These are phyloP conservation scores for Phylloscopus collybita DNA, from an alignment of 2,797 vertebrate species.

Conservation along the genomic window DNA sequence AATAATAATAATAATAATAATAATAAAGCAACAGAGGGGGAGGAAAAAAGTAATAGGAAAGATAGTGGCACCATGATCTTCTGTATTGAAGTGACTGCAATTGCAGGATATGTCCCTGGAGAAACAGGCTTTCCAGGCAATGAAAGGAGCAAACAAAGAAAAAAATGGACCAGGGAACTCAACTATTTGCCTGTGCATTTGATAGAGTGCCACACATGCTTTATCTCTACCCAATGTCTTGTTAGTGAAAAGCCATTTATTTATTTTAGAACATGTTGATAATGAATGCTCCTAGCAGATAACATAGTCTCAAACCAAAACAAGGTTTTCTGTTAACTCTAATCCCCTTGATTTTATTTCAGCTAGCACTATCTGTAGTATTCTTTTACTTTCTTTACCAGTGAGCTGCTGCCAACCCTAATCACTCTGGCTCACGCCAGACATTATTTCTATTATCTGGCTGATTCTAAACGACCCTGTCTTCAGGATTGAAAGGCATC, in stretches of 20 bases:
- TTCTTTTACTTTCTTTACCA: constrained; percentile 47
- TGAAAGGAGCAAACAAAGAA: constrained; percentile 40
- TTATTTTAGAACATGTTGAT: constrained; percentile 51
- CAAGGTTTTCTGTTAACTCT: constrained; percentile 40
- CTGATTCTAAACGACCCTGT: constrained; percentile 30
- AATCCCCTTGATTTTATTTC: constrained; percentile 54
- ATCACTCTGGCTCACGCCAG: constrained; percentile 27
- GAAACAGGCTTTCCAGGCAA: background rate
- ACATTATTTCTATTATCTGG: constrained; percentile 47
- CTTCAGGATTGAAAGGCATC: constrained; percentile 9
- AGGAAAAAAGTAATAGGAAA: background rate
- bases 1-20: background rate
- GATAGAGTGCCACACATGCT: constrained; percentile 20
- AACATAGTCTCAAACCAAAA: constrained; percentile 53
- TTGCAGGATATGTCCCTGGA: background rate
- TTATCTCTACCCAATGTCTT: constrained; percentile 49
- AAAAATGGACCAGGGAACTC: background rate
- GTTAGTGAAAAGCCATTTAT: constrained; percentile 53
- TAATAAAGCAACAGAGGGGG: background rate
- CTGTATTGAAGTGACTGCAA: background rate
- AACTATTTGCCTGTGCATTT: constrained; percentile 20
- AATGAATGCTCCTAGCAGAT: constrained; percentile 60
- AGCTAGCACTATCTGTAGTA: constrained; percentile 27
- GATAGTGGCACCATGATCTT: background rate
- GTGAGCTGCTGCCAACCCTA: constrained; percentile 46